Conservation (phyloP, 2,113 vertebrate species). For the Microtus oregoni region DNA sequence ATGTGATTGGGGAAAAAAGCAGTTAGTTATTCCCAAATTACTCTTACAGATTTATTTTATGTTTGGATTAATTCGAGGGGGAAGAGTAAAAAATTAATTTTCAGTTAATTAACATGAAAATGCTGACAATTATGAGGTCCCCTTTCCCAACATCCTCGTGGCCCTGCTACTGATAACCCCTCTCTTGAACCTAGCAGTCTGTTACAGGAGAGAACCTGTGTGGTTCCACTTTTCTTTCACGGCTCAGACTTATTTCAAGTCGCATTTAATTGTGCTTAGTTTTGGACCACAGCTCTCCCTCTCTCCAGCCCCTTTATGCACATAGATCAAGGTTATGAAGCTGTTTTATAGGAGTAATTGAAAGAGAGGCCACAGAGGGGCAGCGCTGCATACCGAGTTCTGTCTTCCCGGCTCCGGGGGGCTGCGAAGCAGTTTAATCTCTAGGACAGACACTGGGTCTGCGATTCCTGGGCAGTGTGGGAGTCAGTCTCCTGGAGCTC, state of each 20-base stretch:
- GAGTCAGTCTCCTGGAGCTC: background rate
- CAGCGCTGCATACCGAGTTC: slow-evolving; percentile 8
- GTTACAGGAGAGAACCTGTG: background rate
- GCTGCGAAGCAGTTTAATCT: background rate
- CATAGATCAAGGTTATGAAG: background rate
- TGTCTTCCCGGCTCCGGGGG: background rate
- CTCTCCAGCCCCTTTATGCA: background rate
- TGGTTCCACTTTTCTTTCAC: background rate
- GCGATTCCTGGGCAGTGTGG: background rate
- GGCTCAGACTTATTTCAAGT: slow-evolving; percentile 13
- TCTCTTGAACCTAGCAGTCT: background rate
- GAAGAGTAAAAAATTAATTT: too few species aligned
- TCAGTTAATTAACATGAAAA: too few species aligned
- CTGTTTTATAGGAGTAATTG: slow-evolving; percentile 26
- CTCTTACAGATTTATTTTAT: background rate
- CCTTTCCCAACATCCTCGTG: background rate
- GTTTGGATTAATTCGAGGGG: background rate
- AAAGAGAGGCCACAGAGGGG: slow-evolving; percentile 67
- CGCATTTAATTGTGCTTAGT: slow-evolving; percentile 40
- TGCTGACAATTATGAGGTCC: background rate
- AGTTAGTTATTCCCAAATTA: background rate
- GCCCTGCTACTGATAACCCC: background rate
- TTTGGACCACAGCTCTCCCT: background rate
- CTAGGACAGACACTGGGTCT: background rate
- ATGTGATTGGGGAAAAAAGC: background rate